Base-by-base conservation (phyloP, 2,797 vertebrate species). In the Heteromormyrus szaboi region DNA sequence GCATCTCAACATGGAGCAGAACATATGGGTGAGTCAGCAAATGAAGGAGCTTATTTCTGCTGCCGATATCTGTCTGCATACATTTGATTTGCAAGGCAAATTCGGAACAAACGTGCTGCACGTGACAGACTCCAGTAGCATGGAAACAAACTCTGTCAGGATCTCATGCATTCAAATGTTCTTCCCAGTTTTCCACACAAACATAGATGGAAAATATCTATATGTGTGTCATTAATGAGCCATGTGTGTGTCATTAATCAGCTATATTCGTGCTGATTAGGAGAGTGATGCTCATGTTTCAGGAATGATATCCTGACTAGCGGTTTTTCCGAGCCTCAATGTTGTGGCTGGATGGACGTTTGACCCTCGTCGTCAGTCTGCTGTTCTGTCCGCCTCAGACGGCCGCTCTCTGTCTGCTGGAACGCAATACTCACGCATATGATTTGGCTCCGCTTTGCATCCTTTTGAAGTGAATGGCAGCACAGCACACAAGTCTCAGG, bases 21-120 rank as follows among this genome's bases (percentile, higher is more conserved):
- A 81, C 76, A 81, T 68, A 68, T 68, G 25, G 65, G 65, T 68
- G 65, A 68, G 65, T 68, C 65, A 68, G 65, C 65, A 22, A 81
- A 81, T 46, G 17, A 81, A 7, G 44, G 17, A n/a, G 76, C 41
- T 81, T n/a, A 81, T 46, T 44, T 44, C 76, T 41, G 76, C 41
- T 19, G 44, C 19, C 41, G 76, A 48, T 46, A 41, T 46, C 44
- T 46, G 76, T 46, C 76, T 81, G 76, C 76, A 81, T 81, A 81
- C 44, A 81, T 48, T 46, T 81, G 17, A 81, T 81, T 81, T 41
- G 37, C 76, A 81, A 81, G 41, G 76, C 76, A 81, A 81, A 81
- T 46, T 81, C 4, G 14, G 76, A 19, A 48, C 65, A 81, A 81
- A 81, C 37, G 17, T 48, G 76, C n/a, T 22, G 44, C 76, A 44